A percentile compares a stretch with the other conserved stretches of the same genome.
Evolutionary conservation across 2,888 invertebrate species (phyloP).

Genomic region (Ferdinandea cuprea): DNA sequence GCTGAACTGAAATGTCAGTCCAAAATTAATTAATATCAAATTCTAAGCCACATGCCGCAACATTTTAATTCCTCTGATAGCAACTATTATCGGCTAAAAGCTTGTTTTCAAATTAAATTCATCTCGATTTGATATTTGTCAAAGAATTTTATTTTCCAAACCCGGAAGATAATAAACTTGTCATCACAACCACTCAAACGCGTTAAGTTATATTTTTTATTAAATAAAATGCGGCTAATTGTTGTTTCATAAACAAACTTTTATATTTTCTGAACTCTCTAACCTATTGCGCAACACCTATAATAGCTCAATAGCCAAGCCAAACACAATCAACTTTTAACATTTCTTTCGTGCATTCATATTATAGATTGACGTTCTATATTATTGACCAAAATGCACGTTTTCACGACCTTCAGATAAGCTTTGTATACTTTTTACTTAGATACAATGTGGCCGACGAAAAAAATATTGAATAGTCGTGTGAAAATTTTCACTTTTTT

Average conservation of each 20-base stretch:
- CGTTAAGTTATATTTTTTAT: not conserved
- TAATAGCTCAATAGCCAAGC: too few relatives aligned
- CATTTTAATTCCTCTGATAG: too few relatives aligned
- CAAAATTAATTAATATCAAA: too few relatives aligned
- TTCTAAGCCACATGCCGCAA: too few relatives aligned
- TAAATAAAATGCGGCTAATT: not conserved
- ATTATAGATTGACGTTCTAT: not conserved
- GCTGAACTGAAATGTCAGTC: too few relatives aligned
- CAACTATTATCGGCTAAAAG: too few relatives aligned
- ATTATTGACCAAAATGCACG: slow-evolving; percentile 12
- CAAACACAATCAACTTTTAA: not conserved
- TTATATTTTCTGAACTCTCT: not conserved
- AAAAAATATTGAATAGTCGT: not conserved
- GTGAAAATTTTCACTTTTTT: slow-evolving; percentile 34
- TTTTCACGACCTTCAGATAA: slow-evolving; percentile 16
- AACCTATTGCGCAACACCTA: not conserved
- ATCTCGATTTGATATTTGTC: too few relatives aligned
- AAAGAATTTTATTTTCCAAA: too few relatives aligned
- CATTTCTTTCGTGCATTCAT: slow-evolving; percentile 11
- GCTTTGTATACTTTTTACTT: slow-evolving; percentile 2
- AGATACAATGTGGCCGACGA: not conserved
- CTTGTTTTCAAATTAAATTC: too few relatives aligned
- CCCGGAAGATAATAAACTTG: not conserved
- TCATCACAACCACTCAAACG: not conserved
- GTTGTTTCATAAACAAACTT: not conserved